Conservation (phyloP, 2,113 vertebrate genomes). For the Empidonax alnorum region DNA sequence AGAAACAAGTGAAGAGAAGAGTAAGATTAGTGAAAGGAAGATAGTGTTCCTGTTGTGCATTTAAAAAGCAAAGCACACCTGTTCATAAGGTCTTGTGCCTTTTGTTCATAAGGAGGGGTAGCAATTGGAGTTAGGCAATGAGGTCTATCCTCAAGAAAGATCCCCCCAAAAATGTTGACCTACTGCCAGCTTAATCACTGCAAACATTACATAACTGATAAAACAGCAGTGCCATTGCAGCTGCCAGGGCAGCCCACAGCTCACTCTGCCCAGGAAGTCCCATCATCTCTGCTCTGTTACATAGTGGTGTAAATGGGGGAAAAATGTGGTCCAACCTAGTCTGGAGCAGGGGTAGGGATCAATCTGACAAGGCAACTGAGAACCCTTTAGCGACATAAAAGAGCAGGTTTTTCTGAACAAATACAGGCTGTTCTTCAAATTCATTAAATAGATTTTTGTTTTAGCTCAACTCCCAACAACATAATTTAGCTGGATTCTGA, state of each 20-base stretch:
- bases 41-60: not conserved
- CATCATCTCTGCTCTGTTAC: not conserved
- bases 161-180: not conserved
- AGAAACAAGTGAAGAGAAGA: not conserved
- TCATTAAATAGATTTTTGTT: not conserved
- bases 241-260: not conserved
- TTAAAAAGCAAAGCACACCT: not conserved
- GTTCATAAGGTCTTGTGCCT: not conserved
- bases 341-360: not conserved
- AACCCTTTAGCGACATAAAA: not conserved
- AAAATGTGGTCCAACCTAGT: not conserved
- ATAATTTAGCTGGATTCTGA: not conserved
- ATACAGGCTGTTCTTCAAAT: not conserved
- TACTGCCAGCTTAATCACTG: not conserved
- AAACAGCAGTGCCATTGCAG: accelerated
- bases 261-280: not conserved
- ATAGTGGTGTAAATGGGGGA: not conserved
- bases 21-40: not conserved
- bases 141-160: not conserved
- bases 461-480: not conserved
- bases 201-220: not conserved
- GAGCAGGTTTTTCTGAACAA: not conserved
- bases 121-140: not conserved
- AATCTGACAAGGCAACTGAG: not conserved
- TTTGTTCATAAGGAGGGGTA: not conserved